Evolutionary conservation across 1,140 invertebrate genomes (phyloP).

Genomic region (Drosophila neocordata): DNA sequence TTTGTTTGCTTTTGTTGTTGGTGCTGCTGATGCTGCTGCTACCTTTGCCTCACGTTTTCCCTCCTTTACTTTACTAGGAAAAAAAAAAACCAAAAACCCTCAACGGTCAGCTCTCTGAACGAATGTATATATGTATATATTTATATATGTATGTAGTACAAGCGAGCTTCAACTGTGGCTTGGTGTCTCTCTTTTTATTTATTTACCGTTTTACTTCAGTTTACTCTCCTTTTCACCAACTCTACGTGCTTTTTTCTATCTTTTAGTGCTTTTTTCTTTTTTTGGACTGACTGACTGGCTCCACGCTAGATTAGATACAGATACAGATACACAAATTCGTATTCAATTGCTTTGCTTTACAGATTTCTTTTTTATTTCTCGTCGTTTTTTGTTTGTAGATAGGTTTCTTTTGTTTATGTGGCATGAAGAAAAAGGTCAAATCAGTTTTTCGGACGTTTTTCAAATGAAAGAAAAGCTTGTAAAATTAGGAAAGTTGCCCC

Average conservation of each 20-base stretch:
- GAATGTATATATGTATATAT: conserved; percentile 1
- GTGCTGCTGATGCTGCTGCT: conserved; percentile 7
- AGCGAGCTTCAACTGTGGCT: conserved; percentile 34
- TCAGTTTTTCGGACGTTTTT: conserved; percentile 10
- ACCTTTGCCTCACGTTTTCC: conserved; percentile 60
- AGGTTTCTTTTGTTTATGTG: conserved; percentile 9
- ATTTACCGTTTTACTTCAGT: conserved; percentile 67
- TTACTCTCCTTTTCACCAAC: conserved; percentile 76
- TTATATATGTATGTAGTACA: too few relatives aligned
- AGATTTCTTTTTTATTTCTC: conserved; percentile 29
- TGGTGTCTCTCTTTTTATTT: conserved; percentile 53
- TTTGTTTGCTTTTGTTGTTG: conserved; percentile 46
- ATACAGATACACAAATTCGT: conserved; percentile 68
- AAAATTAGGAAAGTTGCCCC: conserved; percentile 7
- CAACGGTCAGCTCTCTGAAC: conserved; percentile 65
- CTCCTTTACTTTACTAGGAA: conserved; percentile 26
- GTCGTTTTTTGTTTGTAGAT: not conserved
- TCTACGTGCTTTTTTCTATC: conserved; percentile 53
- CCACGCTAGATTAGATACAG: conserved; percentile 76
- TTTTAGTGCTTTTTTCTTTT: conserved; percentile 44
- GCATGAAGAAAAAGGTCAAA: conserved; percentile 8
- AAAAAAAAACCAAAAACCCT: conserved; percentile 42
- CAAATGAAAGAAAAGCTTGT: conserved; percentile 1
- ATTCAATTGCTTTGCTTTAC: conserved; percentile 57
- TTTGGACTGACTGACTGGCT: conserved; percentile 16